Evolutionary conservation across 2,797 vertebrate genomes (phyloP), one percentile per base, ranked within the genome.

Genomic region (Premnoplex brunnescens): DNA sequence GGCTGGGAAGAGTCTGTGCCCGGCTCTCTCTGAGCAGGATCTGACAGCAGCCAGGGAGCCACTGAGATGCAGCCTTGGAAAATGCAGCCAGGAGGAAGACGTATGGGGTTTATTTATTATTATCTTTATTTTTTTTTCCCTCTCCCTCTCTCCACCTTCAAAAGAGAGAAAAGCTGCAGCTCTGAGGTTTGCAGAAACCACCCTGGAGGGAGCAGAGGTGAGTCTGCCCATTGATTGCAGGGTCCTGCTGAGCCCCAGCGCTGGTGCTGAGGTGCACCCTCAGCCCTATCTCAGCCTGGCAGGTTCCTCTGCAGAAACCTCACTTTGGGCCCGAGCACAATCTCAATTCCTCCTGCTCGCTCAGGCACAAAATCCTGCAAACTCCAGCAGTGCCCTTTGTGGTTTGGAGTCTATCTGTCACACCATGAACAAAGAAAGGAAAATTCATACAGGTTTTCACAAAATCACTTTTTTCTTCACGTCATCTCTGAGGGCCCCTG

Each of bases 281-380:
- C 10, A 4, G n/a, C 36, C 58, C 91, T 93, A 75, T 85, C 66
- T 9, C 83, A 52, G 81, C 78, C 78, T 37, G 64, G 64, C 89
- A 94, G 92, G 27, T 80, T 89, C 12, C 3, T n/a, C 63, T n/a
- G 88, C 74, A 90, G 44, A 88, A 82, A 49, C 30, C 67, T 93
- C 74, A 32, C 91, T 52, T 19, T 2, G 48, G 55, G 67, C 63
- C 66, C 6, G 3, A 39, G 73, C 3, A 1, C 48, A 78, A 79
- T 56, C 73, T 72, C 73, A 16, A 30, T 94, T 88, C 89, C 66
- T 94, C 48, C 79, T 86, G 79, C 80, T 94, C 22, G 28, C 77
- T 73, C 89, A 82, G 73, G 86, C 24, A 4, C 79, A 56, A 92
- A 89, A 91, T 94, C 77, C 88, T 68, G 71, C 90, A 51, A 67